Conservation (phyloP, 1,140 invertebrate species). For the Gerris buenoi region DNA sequence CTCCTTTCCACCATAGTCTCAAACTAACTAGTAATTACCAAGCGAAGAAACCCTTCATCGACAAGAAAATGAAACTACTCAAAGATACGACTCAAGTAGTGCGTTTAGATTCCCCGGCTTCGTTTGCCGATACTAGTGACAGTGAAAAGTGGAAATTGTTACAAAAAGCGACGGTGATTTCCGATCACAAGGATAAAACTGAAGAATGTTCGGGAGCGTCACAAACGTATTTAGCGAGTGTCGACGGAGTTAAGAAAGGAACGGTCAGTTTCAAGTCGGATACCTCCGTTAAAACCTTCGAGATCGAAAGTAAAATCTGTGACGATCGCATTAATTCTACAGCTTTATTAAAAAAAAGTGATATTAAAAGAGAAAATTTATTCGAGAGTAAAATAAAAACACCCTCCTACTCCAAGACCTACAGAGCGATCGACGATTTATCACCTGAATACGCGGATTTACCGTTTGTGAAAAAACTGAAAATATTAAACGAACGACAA, state of each 20-base stretch:
- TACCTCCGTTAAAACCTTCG: neutral
- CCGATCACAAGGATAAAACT: neutral
- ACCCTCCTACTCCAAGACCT: conserved; percentile 27
- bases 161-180: neutral
- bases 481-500: conserved; percentile 73
- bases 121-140: neutral
- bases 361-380: neutral
- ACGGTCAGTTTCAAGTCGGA: neutral
- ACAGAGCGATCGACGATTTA: conserved; percentile 65
- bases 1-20: neutral
- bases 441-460: conserved; percentile 76
- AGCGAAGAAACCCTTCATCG: neutral
- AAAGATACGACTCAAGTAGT: neutral
- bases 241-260: neutral
- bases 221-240: too few species aligned
- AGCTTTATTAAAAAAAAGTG: too few species aligned
- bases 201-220: neutral
- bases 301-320: neutral
- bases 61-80: neutral
- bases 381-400: conserved; percentile 9
- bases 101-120: neutral
- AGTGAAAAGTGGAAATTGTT: neutral
- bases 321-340: too few species aligned
- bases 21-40: neutral
- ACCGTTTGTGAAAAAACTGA: conserved; percentile 73